Base-by-base conservation (phyloP, 1,140 invertebrate genomes). In the Rhopalosiphum padi region DNA sequence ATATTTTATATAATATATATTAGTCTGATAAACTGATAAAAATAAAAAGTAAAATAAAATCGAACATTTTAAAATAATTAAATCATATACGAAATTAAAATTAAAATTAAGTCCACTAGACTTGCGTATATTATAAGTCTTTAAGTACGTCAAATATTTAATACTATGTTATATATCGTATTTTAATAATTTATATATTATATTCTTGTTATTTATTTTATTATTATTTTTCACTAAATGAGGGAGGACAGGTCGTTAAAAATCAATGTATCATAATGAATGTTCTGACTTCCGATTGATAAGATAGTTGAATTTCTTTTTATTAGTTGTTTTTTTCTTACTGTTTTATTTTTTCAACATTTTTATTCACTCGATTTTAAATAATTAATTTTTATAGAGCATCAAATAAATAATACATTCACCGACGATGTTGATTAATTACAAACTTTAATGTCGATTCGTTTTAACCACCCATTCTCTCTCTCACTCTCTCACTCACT, bases 361-460 rank as follows among this genome's bases (percentile, higher is more conserved):
- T 53, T 89, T 53, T 89, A 53, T 89, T 53, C 35, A 51, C 22
- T 89, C 21, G 8, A 53, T 53, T 89, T 53, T 25, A 53, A 53
- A 35, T 89, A 53, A 53, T 89, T 89, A 89, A 35, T 89, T 53
- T 48, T 89, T 89, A 68, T 53, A 89, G 23, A 37, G 21, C 25
- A 89, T 53, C 35, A 53, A 89, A 35, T 53, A 53, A 89, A 35
- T 53, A 51, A 88, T 88, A 88, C 21, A 88, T 88, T 88, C n/a
- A 53, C 53, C 22, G 18, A 37, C 43, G 68, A 82, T 35, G 90
- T 83, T 91, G 90, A 91, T 91, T 91, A 91, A 91, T 91, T 91
- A 83, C 21, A 48, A 77, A 43, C 43, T 30, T 30, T 18, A 90
- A 41, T 91, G 86, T 53, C 87, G 48, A 89, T 89, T 89, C n/a